phyloP scores from a whole-genome alignment of 2,888 invertebrate genomes.

The Hypena proboscidalis region DNA sequence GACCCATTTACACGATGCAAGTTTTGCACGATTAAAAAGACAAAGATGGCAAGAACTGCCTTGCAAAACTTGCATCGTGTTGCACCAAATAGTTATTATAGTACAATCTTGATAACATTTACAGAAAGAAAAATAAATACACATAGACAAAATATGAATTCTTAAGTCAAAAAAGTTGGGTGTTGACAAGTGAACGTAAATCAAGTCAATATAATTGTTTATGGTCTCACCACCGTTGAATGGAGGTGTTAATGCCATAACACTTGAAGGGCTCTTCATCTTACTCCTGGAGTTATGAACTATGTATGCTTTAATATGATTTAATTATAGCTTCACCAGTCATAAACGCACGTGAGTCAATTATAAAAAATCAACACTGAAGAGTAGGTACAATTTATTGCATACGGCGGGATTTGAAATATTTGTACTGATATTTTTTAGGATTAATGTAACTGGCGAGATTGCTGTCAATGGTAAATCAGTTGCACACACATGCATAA shows the following conservation, averaged over 20 bases:
- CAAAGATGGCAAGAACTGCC: too few relatives aligned
- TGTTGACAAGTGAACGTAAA: slow-evolving; percentile 49
- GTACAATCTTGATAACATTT: not conserved
- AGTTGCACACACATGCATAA: too few relatives aligned
- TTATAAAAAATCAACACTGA: slow-evolving; percentile 11
- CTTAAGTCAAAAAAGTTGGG: slow-evolving; percentile 10
- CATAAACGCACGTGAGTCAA: slow-evolving; percentile 10
- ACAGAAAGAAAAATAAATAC: not conserved
- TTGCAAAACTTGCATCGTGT: too few relatives aligned
- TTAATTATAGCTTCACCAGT: slow-evolving; percentile 47
- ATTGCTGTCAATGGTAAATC: too few relatives aligned
- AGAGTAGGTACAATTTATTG: slow-evolving; percentile 8
- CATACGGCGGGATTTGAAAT: slow-evolving; percentile 4
- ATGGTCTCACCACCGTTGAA: slow-evolving; percentile 51
- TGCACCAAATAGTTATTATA: not conserved
- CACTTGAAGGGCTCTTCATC: slow-evolving; percentile 56
- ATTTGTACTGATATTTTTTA: not conserved
- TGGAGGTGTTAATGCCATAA: slow-evolving; percentile 67
- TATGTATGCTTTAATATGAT: slow-evolving; percentile 48
- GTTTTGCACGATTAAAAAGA: too few relatives aligned
- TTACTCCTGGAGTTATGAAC: slow-evolving; percentile 55
- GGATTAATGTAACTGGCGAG: not conserved
- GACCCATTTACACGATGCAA: too few relatives aligned
- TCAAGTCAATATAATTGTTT: slow-evolving; percentile 62
- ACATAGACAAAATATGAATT: slow-evolving; percentile 1